A percentile compares a stretch with the other conserved stretches of the same genome.
These are phyloP conservation scores for Aromia moschata DNA, from an alignment of 2,888 invertebrate species.

Conservation along the genomic window DNA sequence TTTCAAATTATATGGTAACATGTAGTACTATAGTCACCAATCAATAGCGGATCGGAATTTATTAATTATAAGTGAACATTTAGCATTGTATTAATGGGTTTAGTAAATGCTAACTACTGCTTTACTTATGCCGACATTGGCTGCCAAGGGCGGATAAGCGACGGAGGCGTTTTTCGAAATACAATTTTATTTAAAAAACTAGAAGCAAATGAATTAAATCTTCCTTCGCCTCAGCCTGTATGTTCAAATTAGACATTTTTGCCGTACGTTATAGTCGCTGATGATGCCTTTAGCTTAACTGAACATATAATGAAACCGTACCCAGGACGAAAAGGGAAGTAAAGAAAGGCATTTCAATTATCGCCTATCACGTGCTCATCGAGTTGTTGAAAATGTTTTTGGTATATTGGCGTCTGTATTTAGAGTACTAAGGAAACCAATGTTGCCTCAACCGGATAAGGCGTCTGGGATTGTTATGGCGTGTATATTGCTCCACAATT, in stretches of 20 bases:
- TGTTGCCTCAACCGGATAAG: not conserved
- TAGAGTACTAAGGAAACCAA: not conserved
- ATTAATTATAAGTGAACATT: conserved; percentile 51
- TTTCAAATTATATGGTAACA: too few relatives aligned
- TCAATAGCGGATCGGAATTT: conserved; percentile 43
- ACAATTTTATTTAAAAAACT: not conserved
- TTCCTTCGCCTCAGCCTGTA: not conserved
- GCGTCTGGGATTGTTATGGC: not conserved
- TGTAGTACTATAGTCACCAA: too few relatives aligned
- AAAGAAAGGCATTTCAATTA: not conserved
- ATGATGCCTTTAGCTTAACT: not conserved
- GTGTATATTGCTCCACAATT: not conserved
- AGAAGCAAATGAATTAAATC: not conserved
- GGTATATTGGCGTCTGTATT: not conserved
- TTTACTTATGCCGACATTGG: conserved; percentile 53
- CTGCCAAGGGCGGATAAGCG: conserved; percentile 48
- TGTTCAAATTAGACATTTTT: not conserved
- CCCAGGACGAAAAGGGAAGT: not conserved
- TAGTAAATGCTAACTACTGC: conserved; percentile 56
- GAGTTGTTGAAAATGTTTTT: not conserved
- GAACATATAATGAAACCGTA: not conserved
- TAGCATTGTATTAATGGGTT: conserved; percentile 54
- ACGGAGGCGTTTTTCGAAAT: conserved; percentile 48
- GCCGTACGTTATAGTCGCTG: not conserved
- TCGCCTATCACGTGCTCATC: not conserved